Evolutionary conservation across 2,113 vertebrate genomes (phyloP).

Genomic region (Leucopsar rothschildi): DNA sequence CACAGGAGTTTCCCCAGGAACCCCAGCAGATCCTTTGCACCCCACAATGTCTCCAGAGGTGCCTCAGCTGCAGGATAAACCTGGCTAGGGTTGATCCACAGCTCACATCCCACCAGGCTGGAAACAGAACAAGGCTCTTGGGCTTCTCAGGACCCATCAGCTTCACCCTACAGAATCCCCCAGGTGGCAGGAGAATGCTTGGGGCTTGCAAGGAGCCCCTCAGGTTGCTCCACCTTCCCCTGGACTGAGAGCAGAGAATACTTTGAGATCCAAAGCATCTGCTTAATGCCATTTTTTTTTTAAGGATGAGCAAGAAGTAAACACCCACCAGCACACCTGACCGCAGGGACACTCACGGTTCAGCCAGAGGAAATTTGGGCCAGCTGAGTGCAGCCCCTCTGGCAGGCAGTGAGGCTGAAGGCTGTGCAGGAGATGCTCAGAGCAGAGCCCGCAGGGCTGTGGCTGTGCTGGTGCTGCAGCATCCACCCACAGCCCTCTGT

Average conservation of each 20-base stretch:
- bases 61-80: not conserved
- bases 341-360: not conserved
- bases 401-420: not conserved
- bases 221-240: not conserved
- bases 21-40: not conserved
- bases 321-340: not conserved
- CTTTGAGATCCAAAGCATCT: not conserved
- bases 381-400: not conserved
- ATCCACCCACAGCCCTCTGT: not conserved
- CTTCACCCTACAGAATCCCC: not conserved
- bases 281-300: not conserved
- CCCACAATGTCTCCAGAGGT: fast-evolving
- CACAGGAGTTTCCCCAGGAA: not conserved
- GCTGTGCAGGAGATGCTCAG: not conserved
- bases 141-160: not conserved
- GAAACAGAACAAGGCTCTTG: not conserved
- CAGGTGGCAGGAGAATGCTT: not conserved
- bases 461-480: not conserved
- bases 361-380: not conserved
- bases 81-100: not conserved
- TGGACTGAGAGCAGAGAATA: not conserved
- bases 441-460: not conserved
- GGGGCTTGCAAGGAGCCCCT: not conserved
- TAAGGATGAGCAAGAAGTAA: not conserved
- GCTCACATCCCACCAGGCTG: not conserved